Base-by-base conservation (phyloP, 2,888 invertebrate genomes). In the Callimorpha dominula region DNA sequence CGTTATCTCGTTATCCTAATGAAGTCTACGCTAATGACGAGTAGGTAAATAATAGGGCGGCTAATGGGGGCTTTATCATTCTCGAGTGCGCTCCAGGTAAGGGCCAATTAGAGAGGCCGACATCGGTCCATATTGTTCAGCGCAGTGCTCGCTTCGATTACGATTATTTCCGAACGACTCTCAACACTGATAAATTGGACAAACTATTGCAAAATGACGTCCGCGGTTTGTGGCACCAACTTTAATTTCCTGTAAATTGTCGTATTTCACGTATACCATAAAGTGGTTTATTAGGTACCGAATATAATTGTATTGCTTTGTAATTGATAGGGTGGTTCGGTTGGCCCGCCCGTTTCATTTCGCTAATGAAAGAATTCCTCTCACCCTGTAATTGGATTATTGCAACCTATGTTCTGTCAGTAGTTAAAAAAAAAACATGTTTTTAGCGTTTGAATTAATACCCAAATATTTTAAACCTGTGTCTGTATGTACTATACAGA, bases 1-100 rank as follows among this genome's bases (percentile, higher is more conserved):
- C 93, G 94, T 95, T 95, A 95, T 95, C 95, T 95, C 95, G 95
- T 95, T 95, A 95, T 94, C 95, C 95, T 95, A 95, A 95, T 95
- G 95, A 95, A 95, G 94, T 95, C 95, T 95, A 95, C 95, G 94
- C 95, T 95, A 95, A 95, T 95, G 95, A 95, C 94, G 95, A 95
- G 95, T 95, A 95, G 95, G 95, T 95, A 95, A 95, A 95, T 95
- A 95, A 95, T 95, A 95, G 95, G 95, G 94, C 93, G 94, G 94
- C 95, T 95, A 95, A 95, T 95, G 94, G 95, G 93, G 94, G 95
- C 95, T 95, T 95, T 95, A 95, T 95, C 95, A 95, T 95, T 95
- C 95, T 95, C 94, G 94, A 95, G 95, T 95, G 93, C 94, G 95
- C 95, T 95, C 91, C 94, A 95, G 95, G 95, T 95, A 95, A 95